Conservation (phyloP, 2,797 vertebrate genomes). For the Myiotriccus ornatus region DNA sequence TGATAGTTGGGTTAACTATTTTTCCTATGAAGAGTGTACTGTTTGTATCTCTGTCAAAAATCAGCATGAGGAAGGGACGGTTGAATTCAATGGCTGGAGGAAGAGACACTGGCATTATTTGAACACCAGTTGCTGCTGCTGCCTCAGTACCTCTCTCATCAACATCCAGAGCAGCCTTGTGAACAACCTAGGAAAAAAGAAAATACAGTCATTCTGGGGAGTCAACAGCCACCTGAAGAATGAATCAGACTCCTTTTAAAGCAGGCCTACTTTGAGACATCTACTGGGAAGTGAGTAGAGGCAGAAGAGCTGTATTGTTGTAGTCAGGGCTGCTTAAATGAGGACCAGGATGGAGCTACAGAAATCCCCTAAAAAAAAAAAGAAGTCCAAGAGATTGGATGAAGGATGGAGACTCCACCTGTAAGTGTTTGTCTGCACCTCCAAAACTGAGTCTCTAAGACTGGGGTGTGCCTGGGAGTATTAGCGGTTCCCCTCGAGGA, state of each 20-base stretch:
- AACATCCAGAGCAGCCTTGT: conserved; percentile 87
- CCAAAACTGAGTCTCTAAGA: neutral
- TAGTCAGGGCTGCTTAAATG: neutral
- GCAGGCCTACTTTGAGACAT: neutral
- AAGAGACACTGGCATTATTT: conserved; percentile 72
- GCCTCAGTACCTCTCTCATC: conserved; percentile 87
- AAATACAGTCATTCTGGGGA: neutral
- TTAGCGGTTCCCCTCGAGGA: neutral
- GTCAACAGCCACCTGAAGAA: neutral
- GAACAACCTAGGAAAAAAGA: conserved; percentile 79
- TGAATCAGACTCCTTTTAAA: neutral
- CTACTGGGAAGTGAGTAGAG: neutral
- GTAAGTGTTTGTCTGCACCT: neutral
- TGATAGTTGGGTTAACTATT: conserved; percentile 79
- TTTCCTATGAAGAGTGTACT: conserved; percentile 85
- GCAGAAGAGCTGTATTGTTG: neutral
- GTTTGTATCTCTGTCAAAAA: conserved; percentile 79
- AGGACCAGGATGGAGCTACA: neutral
- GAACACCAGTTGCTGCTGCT: conserved; percentile 75
- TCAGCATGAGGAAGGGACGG: conserved; percentile 80
- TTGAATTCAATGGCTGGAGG: conserved; percentile 75
- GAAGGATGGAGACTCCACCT: neutral
- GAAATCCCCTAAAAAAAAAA: neutral
- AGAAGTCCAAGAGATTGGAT: neutral
- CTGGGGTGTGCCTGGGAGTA: neutral